Evolutionary conservation across 2,113 vertebrate genomes (phyloP), one percentile per base, ranked within the genome.

Genomic region (Mobula hypostoma): DNA sequence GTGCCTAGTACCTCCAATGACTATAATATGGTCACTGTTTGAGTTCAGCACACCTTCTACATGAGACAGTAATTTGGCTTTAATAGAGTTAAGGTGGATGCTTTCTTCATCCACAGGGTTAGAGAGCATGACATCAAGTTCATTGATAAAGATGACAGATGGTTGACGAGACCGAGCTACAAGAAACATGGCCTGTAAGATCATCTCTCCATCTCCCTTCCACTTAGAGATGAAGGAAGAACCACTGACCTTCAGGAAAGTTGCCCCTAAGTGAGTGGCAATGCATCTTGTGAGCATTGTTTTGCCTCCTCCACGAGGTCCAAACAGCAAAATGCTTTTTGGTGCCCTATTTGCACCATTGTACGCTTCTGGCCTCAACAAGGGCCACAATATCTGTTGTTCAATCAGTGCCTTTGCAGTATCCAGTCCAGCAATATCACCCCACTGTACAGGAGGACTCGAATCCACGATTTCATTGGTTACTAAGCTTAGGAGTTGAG

Each of bases 381-480:
- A 96, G 8, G 99, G 99, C 99, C 98, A 99, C 95, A 99, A 95
- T 94, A 99, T 95, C 96, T 99, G 98, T 95, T 99, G 98, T 95
- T 99, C 98, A 27, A 99, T 96, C 82, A 97, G 96, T 87, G 97
- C 97, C 95, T 99, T 99, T 87, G 98, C 97, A 0, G 97, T 96
- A 68, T 95, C 97, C 94, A 98, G 98, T 70, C 99, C 98, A 0
- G 97, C 97, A 58, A 99, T 96, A 95, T 99, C 99, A 0, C 97
- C 96, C 99, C 99, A 99, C 95, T 98, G 97, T 94, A 98, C 97
- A 0, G 98, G 97, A 0, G 98, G 98, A 24, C 97, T 97, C 94
- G 98, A 97, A 96, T 99, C 98, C 95, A 98, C 95, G 91, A 99
- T 95, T 95, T 99, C 98, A 95, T 96, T 97, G 94, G 97, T 98